A percentile compares a stretch with the other conserved stretches of the same genome.
These are phyloP conservation scores for Drosophila leonis DNA, from an alignment of 2,888 invertebrate species.

Conservation along the genomic window DNA sequence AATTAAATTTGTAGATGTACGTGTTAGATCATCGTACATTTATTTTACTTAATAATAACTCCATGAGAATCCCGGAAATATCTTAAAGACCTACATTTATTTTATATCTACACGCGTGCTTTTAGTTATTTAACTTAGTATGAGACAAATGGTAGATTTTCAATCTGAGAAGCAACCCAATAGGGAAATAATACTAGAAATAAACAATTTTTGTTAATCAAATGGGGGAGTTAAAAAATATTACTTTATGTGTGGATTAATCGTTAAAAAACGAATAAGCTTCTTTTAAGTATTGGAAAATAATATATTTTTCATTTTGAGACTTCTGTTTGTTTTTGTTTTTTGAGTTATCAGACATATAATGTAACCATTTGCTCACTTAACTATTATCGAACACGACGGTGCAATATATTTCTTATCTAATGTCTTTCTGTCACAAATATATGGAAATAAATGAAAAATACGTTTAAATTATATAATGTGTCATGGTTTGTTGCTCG, in stretches of 20 bases:
- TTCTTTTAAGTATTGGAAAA: not conserved
- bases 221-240: not conserved
- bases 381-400: not conserved
- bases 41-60: not conserved
- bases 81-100: not conserved
- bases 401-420: not conserved
- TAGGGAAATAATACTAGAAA: not conserved
- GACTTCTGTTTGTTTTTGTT: not conserved
- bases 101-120: conserved; percentile 8
- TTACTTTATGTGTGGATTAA: not conserved
- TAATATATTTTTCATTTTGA: not conserved
- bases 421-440: not conserved
- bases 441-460: not conserved
- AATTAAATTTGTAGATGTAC: not conserved
- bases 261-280: not conserved
- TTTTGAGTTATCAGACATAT: not conserved
- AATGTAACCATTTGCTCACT: not conserved
- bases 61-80: not conserved
- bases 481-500: not conserved
- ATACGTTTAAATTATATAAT: conserved; percentile 1
- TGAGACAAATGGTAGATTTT: not conserved
- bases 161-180: not conserved
- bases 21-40: not conserved
- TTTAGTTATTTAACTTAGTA: not conserved
- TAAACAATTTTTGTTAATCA: not conserved